Evolutionary conservation across 1,140 invertebrate species (phyloP).

Genomic region (Conus betulinus): DNA sequence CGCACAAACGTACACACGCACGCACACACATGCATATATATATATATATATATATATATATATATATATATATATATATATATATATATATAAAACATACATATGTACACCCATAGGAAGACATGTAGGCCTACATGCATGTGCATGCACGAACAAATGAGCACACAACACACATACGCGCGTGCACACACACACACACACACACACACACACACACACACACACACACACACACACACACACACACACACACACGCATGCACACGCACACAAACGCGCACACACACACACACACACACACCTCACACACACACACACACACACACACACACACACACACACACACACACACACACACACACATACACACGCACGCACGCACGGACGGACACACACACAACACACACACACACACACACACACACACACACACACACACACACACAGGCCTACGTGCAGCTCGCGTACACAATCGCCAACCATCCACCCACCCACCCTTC

Average conservation of each 20-base stretch:
- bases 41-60: no score
- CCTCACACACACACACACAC: background rate
- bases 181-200: background rate
- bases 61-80: background rate
- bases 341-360: background rate
- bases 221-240: background rate
- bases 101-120: background rate
- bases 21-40: no score
- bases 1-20: no score
- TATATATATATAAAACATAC: background rate
- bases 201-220: background rate
- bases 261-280: background rate
- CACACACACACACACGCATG: background rate
- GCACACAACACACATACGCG: background rate
- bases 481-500: no score
- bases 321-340: slow-evolving; percentile 7
- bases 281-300: background rate
- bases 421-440: slow-evolving; percentile 1
- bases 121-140: background rate
- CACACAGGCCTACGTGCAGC: background rate
- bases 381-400: background rate
- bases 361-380: background rate
- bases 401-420: slow-evolving; percentile 6
- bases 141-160: background rate
- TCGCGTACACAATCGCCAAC: no score